A percentile compares a stretch with the other conserved stretches of the same genome.
Conservation (phyloP, 2,888 invertebrate genomes). For the Heliconius ethilla region DNA sequence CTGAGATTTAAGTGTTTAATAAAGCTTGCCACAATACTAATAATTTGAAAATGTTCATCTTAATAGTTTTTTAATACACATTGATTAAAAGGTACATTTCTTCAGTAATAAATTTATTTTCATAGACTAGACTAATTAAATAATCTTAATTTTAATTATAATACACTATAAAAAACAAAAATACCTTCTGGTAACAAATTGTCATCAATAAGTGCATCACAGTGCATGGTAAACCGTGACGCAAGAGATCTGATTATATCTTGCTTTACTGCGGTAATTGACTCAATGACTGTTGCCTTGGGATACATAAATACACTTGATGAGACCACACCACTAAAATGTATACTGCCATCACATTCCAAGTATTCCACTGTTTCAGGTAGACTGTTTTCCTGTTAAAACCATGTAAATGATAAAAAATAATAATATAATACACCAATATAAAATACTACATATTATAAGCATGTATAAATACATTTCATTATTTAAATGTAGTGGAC, state of each 20-base stretch:
- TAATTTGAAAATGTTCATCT: too few species aligned
- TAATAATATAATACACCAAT: background rate
- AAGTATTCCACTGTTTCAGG: conserved; percentile 77
- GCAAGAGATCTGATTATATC: conserved; percentile 93
- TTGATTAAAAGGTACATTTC: too few species aligned
- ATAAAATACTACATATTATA: background rate
- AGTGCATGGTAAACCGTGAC: conserved; percentile 94
- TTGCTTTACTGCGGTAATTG: conserved; percentile 87
- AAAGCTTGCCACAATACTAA: too few species aligned
- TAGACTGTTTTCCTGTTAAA: conserved; percentile 70
- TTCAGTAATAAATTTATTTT: too few species aligned
- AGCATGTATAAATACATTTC: background rate
- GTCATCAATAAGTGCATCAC: conserved; percentile 94
- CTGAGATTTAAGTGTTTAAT: background rate
- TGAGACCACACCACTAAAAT: conserved; percentile 87
- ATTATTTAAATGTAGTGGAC: too few species aligned
- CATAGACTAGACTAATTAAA: background rate
- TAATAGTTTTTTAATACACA: too few species aligned
- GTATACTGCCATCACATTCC: conserved; percentile 86
- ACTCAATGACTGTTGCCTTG: conserved; percentile 87
- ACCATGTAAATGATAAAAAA: background rate
- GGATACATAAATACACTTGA: conserved; percentile 90
- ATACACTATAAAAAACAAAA: background rate
- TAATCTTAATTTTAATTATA: background rate
- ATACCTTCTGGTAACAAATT: conserved; percentile 86